Evolutionary conservation across 2,888 invertebrate species (phyloP).

Genomic region (Arctia plantaginis): DNA sequence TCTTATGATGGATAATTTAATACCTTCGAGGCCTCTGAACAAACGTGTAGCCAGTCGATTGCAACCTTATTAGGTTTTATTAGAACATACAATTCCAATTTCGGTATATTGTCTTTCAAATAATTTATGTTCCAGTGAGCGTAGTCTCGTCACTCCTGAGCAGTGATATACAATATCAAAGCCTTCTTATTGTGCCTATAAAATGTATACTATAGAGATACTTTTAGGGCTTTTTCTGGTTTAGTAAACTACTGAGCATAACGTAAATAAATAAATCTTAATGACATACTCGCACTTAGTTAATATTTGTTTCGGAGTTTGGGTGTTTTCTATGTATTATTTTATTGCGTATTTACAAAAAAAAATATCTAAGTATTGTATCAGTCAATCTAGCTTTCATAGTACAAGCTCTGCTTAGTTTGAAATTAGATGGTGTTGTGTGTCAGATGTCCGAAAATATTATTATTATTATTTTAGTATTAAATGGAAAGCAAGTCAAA

Average conservation of each 20-base stretch:
- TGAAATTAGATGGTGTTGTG: no score
- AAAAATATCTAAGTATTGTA: no score
- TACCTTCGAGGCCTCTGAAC: not conserved
- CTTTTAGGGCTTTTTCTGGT: not conserved
- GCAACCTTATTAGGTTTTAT: slow-evolving; percentile 28
- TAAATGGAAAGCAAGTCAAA: no score
- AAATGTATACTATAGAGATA: not conserved
- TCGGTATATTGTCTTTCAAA: slow-evolving; percentile 46
- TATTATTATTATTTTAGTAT: no score
- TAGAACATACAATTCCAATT: slow-evolving; percentile 42
- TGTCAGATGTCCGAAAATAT: no score
- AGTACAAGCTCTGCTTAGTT: no score
- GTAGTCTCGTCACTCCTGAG: slow-evolving; percentile 13
- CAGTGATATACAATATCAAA: slow-evolving; percentile 18
- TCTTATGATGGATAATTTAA: not conserved
- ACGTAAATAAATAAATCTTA: not conserved
- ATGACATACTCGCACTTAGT: no score
- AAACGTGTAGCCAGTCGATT: not conserved
- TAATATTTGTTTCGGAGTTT: no score
- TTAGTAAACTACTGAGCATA: no score
- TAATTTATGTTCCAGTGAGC: slow-evolving; percentile 30
- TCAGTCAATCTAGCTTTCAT: no score
- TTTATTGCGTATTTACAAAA: no score
- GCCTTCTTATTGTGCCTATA: not conserved
- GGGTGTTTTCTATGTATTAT: no score